Conservation (phyloP, 2,888 invertebrate species). For the Cataglyphis rosenhaueri region DNA sequence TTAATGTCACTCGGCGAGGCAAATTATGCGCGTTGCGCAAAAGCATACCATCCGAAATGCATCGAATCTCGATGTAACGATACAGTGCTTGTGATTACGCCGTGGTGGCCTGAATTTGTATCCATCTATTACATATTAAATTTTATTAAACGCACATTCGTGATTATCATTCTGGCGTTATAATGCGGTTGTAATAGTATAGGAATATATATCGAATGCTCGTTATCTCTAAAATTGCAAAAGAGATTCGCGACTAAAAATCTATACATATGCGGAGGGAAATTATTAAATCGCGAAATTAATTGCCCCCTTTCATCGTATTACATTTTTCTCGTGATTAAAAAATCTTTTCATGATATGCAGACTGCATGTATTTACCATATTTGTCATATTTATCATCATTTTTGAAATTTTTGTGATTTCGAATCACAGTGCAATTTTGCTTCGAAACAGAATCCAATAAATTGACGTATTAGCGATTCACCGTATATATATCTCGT, state of each 20-base stretch:
- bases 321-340: neutral
- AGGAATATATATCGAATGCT: neutral
- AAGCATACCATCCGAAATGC: constrained; percentile 37
- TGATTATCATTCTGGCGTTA: constrained; percentile 18
- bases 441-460: constrained; percentile 11
- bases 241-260: neutral
- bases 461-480: constrained; percentile 32
- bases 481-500: neutral
- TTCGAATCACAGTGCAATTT: constrained; percentile 5
- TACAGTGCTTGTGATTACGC: constrained; percentile 29
- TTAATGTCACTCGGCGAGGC: constrained; percentile 45
- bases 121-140: constrained; percentile 44
- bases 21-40: constrained; percentile 39
- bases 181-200: constrained; percentile 4
- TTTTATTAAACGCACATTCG: constrained; percentile 28
- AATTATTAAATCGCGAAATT: constrained; percentile 22
- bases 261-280: neutral
- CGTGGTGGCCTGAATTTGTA: constrained; percentile 25
- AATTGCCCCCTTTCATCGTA: neutral
- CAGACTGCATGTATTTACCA: neutral
- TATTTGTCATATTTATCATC: constrained; percentile 1
- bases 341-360: neutral
- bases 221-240: constrained; percentile 5
- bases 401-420: constrained; percentile 3
- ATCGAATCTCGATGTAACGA: constrained; percentile 32